Conservation (phyloP, 1,140 invertebrate genomes). For the Teleopsis dalmanni region DNA sequence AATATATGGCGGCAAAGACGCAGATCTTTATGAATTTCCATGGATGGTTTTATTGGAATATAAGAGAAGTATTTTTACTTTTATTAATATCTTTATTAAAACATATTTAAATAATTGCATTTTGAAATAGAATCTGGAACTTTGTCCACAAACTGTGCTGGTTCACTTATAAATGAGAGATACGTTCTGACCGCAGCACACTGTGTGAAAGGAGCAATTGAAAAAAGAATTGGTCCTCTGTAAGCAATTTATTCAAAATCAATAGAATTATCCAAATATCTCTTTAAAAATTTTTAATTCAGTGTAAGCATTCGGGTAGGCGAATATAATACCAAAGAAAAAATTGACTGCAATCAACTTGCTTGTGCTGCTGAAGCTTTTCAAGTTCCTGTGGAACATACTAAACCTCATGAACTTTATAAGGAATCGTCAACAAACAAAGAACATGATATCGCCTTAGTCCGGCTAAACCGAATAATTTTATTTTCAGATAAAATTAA, state of each 20-base stretch:
- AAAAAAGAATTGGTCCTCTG: conserved; percentile 45
- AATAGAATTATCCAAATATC: too few relatives aligned
- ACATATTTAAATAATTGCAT: neutral
- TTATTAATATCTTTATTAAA: neutral
- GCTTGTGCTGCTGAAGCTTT: conserved; percentile 23
- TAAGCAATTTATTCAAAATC: too few relatives aligned
- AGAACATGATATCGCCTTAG: conserved; percentile 47
- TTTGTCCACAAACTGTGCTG: conserved; percentile 50
- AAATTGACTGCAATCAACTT: conserved; percentile 42
- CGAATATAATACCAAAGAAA: conserved; percentile 46
- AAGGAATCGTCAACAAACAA: conserved; percentile 23
- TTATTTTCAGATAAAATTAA: conserved; percentile 47
- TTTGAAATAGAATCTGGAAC: conserved; percentile 18
- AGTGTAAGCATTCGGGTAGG: conserved; percentile 46
- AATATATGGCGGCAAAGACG: conserved; percentile 38
- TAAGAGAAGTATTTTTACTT: conserved; percentile 21
- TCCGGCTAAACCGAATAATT: conserved; percentile 42
- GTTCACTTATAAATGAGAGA: conserved; percentile 46
- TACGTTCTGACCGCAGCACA: conserved; percentile 66
- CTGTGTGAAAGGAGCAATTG: conserved; percentile 50
- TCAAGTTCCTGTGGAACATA: conserved; percentile 29
- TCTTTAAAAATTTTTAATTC: too few relatives aligned
- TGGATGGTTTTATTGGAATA: conserved; percentile 59
- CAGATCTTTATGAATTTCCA: conserved; percentile 50
- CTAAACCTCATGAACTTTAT: conserved; percentile 45